Evolutionary conservation across 2,797 vertebrate species (phyloP).

Genomic region (Poeciliopsis presidionis): DNA sequence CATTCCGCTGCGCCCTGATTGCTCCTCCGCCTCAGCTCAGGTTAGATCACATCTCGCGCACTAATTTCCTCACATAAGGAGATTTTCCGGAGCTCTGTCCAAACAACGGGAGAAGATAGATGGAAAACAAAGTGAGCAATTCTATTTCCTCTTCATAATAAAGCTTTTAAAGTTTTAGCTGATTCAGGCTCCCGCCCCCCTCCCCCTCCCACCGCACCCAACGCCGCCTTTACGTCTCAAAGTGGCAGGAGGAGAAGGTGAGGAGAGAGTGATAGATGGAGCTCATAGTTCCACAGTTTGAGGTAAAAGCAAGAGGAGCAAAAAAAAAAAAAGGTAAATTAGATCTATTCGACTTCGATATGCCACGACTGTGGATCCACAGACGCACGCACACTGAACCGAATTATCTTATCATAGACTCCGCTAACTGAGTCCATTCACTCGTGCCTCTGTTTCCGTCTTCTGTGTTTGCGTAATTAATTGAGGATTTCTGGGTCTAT

Average conservation of each 20-base stretch:
- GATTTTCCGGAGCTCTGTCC: slow-evolving; percentile 67
- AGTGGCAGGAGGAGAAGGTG: slow-evolving; percentile 43
- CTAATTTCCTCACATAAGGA: slow-evolving; percentile 54
- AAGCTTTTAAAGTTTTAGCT: slow-evolving; percentile 80
- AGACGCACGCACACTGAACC: slow-evolving; percentile 20
- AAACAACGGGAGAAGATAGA: slow-evolving; percentile 58
- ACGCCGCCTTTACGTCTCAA: slow-evolving; percentile 16
- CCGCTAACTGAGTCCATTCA: slow-evolving; percentile 27
- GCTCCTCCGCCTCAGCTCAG: slow-evolving; percentile 27
- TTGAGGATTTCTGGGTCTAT: slow-evolving; percentile 78
- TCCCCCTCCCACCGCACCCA: background rate
- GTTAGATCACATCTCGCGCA: slow-evolving; percentile 55
- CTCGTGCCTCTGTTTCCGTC: slow-evolving; percentile 48
- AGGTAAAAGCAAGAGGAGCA: slow-evolving; percentile 34
- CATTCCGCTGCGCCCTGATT: background rate
- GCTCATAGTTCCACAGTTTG: slow-evolving; percentile 40
- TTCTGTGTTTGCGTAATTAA: slow-evolving; percentile 79
- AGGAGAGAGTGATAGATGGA: slow-evolving; percentile 73
- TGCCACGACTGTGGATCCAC: slow-evolving; percentile 20
- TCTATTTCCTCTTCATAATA: slow-evolving; percentile 73
- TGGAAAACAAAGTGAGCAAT: slow-evolving; percentile 60
- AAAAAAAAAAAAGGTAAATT: slow-evolving; percentile 41
- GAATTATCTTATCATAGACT: slow-evolving; percentile 60
- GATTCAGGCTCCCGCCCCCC: slow-evolving; percentile 69
- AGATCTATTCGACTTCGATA: slow-evolving; percentile 50